Percentiles rank a stretch among this genome's conserved stretches.
Conservation (phyloP, 2,888 invertebrate species). For the Venustoraphidia nigricollis region DNA sequence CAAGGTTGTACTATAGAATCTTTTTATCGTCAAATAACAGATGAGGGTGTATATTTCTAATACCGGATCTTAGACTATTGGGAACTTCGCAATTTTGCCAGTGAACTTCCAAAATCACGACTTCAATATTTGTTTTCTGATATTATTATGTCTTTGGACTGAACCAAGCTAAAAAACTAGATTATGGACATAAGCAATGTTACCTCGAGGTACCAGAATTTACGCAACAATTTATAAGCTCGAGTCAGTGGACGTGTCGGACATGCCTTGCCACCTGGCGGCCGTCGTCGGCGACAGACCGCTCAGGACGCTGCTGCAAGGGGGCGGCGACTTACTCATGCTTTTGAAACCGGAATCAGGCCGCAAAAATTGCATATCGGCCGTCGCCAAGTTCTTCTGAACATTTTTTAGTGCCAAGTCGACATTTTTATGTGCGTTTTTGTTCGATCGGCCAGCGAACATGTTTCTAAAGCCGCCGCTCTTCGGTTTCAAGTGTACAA, state of each 20-base stretch:
- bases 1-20: too few relatives aligned
- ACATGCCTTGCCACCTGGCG: slow-evolving; percentile 22
- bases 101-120: too few relatives aligned
- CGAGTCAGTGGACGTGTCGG: slow-evolving; percentile 23
- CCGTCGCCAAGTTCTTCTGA: slow-evolving; percentile 18
- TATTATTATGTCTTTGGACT: too few relatives aligned
- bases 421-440: slow-evolving; percentile 11
- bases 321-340: slow-evolving; percentile 34
- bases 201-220: background rate
- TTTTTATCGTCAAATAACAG: too few relatives aligned
- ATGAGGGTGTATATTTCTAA: too few relatives aligned
- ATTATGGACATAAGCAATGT: too few relatives aligned
- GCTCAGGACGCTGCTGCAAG: slow-evolving; percentile 36
- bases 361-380: slow-evolving; percentile 24
- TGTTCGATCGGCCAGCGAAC: slow-evolving; percentile 1
- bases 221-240: slow-evolving; percentile 20
- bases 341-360: slow-evolving; percentile 24
- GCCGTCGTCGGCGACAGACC: slow-evolving; percentile 35
- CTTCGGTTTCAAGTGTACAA: slow-evolving; percentile 1
- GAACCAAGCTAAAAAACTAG: too few relatives aligned
- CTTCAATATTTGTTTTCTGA: too few relatives aligned
- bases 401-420: slow-evolving; percentile 5
- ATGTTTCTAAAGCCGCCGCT: background rate
- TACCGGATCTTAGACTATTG: too few relatives aligned
- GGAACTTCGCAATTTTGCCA: too few relatives aligned